These are phyloP conservation scores for Odontomachus brunneus DNA, from an alignment of 1,140 invertebrate species.

Conservation along the genomic window DNA sequence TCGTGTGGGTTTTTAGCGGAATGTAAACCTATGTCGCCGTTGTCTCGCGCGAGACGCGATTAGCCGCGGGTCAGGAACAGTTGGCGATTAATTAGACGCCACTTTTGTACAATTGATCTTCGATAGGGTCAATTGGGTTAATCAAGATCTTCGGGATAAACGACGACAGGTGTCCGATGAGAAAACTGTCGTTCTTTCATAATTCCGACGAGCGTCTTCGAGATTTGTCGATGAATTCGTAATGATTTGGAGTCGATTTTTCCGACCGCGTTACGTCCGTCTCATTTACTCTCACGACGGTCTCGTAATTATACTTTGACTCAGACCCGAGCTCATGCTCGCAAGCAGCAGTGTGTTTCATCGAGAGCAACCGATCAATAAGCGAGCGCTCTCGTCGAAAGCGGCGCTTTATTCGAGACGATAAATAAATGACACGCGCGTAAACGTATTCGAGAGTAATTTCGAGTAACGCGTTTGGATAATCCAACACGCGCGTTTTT, in stretches of 20 bases:
- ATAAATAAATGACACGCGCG: too few species aligned
- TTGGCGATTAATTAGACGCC: constrained; percentile 40
- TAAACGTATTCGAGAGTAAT: too few species aligned
- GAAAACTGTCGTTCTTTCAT: constrained; percentile 2
- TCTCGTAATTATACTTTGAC: too few species aligned
- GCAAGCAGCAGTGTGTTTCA: background rate
- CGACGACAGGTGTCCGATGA: too few species aligned
- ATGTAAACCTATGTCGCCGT: constrained; percentile 26
- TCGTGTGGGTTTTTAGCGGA: constrained; percentile 9
- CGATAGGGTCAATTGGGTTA: constrained; percentile 33
- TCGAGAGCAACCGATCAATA: constrained; percentile 6
- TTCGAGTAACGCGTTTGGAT: too few species aligned
- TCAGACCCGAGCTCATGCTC: too few species aligned
- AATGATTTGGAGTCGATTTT: too few species aligned
- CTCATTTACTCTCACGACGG: too few species aligned
- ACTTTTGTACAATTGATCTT: constrained; percentile 8
- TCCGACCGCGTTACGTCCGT: too few species aligned
- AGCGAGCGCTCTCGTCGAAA: background rate
- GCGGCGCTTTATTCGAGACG: background rate
- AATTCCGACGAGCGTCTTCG: too few species aligned
- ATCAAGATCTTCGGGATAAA: constrained; percentile 34
- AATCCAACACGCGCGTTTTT: too few species aligned
- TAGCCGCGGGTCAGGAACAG: background rate
- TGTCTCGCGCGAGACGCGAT: background rate
- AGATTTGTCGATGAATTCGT: background rate